Evolutionary conservation across 2,888 invertebrate species (phyloP), one percentile per base, ranked within the genome.

Genomic region (Pomacea canaliculata): DNA sequence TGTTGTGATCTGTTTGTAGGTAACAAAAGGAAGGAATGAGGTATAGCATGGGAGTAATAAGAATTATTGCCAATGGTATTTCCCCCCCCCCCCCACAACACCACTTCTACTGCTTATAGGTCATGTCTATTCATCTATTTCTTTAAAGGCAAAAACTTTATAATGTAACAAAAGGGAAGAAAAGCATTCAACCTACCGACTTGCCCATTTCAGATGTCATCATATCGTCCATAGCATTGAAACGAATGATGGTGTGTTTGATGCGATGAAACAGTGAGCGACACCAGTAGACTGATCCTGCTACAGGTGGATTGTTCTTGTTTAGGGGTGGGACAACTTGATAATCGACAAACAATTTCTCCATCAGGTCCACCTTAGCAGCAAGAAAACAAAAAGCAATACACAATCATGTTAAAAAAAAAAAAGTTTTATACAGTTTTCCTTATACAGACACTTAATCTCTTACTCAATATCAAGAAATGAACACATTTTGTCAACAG

Each of bases 261-360:
- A 97, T 93, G 82, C 94, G 94, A 83, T 94, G 93, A 86, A 96
- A 95, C 27, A 97, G 92, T 74, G 95, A 93, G 68, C 96, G 93
- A 19, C 94, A 94, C 97, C 97, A 97, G 89, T 94, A 95, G 80
- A 97, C 95, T 27, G 95, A 93, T 13, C 97, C 96, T 8, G 95
- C 94, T n/a, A 94, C 93, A 0, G 95, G 94, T 0, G 96, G 95
- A 84, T 95, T 95, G 86, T 95, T 93, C 76, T 94, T 93, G 48
- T 95, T 92, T 59, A 95, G 89, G 0, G 95, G 94, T 0, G 96
- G 96, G 80, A 92, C 83, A 5, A 90, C 89, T 68, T 88, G 86
- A 74, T 87, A 84, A 19, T 88, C 84, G 79, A 89, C 82, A 77
- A 91, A 91, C 63, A 90, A 79, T 51, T 82, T 81, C 78, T 90